Base-by-base conservation (phyloP, 35 echinoderm and acorn worm species). In the Lytechinus variegatus region DNA sequence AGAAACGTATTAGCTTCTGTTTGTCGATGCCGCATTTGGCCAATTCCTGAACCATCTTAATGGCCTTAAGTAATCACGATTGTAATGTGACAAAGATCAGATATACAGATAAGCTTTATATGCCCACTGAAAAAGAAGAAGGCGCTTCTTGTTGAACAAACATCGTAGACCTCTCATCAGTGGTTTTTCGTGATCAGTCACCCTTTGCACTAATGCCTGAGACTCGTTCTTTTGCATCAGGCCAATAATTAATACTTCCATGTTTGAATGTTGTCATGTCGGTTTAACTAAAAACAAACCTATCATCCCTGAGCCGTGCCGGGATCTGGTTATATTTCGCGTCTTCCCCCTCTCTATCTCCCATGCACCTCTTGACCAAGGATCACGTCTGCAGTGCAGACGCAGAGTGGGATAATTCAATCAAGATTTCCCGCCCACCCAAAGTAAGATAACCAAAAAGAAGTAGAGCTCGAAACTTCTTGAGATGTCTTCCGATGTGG, bases 221-320 rank as follows among this genome's bases (percentile, higher is more conserved):
- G 66, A 79, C 66, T 79, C 24, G 66, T 24, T 79, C n/a, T 24
- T 79, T 24, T 79, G 66, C 66, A 79, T 79, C 66, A 24, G 14
- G 66, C 66, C 66, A 79, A 24, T 79, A 79, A 79, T 79, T 79
- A 79, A 79, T 79, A 79, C 66, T 79, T 79, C 66, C 66, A 79
- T 79, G 66, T 79, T 79, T 79, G 66, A 79, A 79, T 79, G 66
- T 79, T 79, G 66, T 79, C 66, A 79, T 79, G 66, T 79, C 66
- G 66, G 66, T 16, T 24, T 79, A 24, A 24, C 21, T 79, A 79
- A 79, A 79, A 79, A 79, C 66, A 79, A 79, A 79, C 66, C 66
- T 58, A 79, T 79, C 66, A 79, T 24, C 16, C 16, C 21, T 24
- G 66, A 79, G 21, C 66, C 16, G 4, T 16, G 66, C 14, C 21